Evolutionary conservation across 1,140 invertebrate genomes (phyloP), one percentile per base, ranked within the genome.

Genomic region (Condylostylus longicornis): DNA sequence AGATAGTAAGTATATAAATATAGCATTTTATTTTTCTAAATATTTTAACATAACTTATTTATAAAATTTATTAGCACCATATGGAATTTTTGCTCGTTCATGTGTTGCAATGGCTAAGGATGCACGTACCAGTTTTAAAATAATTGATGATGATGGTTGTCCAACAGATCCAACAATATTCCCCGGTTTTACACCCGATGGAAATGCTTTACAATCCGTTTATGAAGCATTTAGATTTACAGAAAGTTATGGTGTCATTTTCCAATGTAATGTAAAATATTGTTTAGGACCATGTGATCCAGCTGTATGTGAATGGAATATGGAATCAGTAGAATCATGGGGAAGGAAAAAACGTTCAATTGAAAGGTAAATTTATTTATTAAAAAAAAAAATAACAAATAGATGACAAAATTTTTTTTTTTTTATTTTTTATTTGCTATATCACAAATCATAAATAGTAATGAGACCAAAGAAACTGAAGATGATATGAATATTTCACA

Each of bases 41-140:
- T 6, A 8, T 18, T 2, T 17, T 27, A 17, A 27, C 1, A 18
- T 32, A 25, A 9, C 32, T 28, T 14, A 33, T 33, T 13, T 20
- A 20, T 39, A 14, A 18, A 27, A 44, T 42, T 44, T 54, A 69
- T 25, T 64, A 93, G 86, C 89, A 64, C 89, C 88, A 7, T 93
- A 93, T 53, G 88, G 88, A 41, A 94, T 94, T 49, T 94, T 93
- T 58, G 89, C 89, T 21, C 77, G 88, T 51, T 91, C 86, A 56
- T 94, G 88, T 58, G 82, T 93, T 18, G 89, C 89, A 22, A 94
- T 94, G 89, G 89, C 88, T 27, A 94, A 94, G 63, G 89, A 94
- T 58, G 87, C 88, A 0, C 83, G 89, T 64, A 91, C 84, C 53
- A 93, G 87, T 13, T 93, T 93, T 74, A 84, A 90, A 52, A 93